A percentile compares a stretch with the other conserved stretches of the same genome.
These are phyloP conservation scores for Pelodytes ibericus DNA, from an alignment of 2,797 vertebrate genomes.

Conservation along the genomic window DNA sequence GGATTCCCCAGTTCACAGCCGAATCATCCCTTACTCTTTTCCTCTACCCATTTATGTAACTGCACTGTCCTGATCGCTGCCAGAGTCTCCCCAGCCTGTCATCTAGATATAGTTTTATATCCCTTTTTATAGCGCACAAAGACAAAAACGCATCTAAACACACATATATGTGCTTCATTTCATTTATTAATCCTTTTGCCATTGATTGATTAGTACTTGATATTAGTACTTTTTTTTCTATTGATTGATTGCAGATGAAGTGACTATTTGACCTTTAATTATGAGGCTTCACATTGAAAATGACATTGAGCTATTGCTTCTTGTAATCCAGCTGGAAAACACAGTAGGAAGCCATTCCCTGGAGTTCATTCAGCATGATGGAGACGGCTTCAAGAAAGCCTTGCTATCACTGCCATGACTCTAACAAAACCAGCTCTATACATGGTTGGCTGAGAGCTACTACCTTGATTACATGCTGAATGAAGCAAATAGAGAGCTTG, in stretches of 20 bases:
- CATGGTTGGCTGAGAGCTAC: slow-evolving; percentile 51
- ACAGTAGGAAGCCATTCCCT: slow-evolving; percentile 78
- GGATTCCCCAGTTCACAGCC: no score
- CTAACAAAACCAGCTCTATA: slow-evolving; percentile 26
- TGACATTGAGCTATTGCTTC: slow-evolving; percentile 86
- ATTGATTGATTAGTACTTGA: slow-evolving; percentile 85
- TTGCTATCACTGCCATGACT: slow-evolving; percentile 58
- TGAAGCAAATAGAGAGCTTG: slow-evolving; percentile 2
- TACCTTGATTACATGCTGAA: background rate
- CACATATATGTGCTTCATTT: slow-evolving; percentile 88
- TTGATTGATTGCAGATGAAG: slow-evolving; percentile 97
- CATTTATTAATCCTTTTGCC: slow-evolving; percentile 94
- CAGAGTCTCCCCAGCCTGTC: no score
- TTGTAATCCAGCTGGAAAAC: slow-evolving; percentile 87
- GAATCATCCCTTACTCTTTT: no score
- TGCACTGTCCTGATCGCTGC: no score
- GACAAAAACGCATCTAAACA: slow-evolving; percentile 59
- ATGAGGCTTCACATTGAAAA: slow-evolving; percentile 84
- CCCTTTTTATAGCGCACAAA: slow-evolving; percentile 4
- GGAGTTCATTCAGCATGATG: slow-evolving; percentile 77
- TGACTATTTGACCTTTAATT: slow-evolving; percentile 98
- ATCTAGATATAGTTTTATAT: background rate
- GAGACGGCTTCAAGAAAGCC: slow-evolving; percentile 69
- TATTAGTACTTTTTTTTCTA: slow-evolving; percentile 82
- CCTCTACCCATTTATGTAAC: no score